A percentile compares a stretch with the other conserved stretches of the same genome.
Evolutionary conservation across 1,140 invertebrate genomes (phyloP).

Genomic region (Microplitis demolitor): DNA sequence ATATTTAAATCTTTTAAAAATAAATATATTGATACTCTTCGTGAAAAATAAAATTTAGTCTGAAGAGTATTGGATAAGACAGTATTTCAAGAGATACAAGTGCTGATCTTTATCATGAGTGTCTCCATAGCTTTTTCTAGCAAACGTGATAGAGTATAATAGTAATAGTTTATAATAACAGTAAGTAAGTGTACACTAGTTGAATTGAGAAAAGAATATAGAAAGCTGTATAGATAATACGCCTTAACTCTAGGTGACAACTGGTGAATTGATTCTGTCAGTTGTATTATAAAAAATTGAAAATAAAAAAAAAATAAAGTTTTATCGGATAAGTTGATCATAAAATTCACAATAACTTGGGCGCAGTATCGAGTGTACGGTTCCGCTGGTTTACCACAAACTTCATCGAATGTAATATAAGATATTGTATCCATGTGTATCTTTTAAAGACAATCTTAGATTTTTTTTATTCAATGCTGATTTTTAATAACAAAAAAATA

Average conservation of each 20-base stretch:
- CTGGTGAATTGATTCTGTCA: slow-evolving; percentile 2
- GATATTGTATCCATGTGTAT: background rate
- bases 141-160: no score
- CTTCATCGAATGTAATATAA: slow-evolving; percentile 1
- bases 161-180: background rate
- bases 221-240: background rate
- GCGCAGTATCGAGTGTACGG: background rate
- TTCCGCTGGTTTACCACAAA: slow-evolving; percentile 3
- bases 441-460: no score
- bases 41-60: no score
- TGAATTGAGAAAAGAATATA: background rate
- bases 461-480: no score
- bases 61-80: no score
- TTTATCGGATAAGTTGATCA: slow-evolving; percentile 3
- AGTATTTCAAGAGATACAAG: no score
- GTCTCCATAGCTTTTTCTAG: no score
- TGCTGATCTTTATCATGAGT: no score
- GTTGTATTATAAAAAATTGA: background rate
- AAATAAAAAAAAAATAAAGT: background rate
- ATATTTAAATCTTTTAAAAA: no score
- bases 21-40: no score
- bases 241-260: background rate
- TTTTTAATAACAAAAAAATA: no score
- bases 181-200: background rate
- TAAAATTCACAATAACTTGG: background rate